These are phyloP conservation scores for Enteromius fasciolatus DNA, from an alignment of 2,797 vertebrate genomes.

Conservation along the genomic window DNA sequence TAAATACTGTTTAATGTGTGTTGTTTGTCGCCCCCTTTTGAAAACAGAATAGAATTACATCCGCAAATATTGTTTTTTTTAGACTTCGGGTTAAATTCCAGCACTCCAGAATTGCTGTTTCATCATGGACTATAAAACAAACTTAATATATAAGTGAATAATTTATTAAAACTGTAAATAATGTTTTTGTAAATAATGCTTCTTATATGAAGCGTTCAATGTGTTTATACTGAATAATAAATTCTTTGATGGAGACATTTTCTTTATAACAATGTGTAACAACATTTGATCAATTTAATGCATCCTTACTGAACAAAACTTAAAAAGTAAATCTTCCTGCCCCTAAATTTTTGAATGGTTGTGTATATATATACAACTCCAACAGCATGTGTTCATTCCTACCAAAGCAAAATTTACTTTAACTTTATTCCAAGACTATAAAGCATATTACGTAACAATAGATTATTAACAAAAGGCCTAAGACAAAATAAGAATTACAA, in stretches of 20 bases:
- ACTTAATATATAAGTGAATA: not conserved
- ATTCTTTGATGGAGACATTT: not conserved
- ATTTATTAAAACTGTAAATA: not conserved
- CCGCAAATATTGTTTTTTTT: not conserved
- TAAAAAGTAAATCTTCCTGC: too few relatives aligned
- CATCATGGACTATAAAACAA: not conserved
- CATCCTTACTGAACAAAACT: not conserved
- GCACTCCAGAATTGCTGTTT: not conserved
- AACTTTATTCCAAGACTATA: not conserved
- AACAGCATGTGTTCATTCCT: not conserved
- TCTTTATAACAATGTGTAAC: not conserved
- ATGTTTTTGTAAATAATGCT: not conserved
- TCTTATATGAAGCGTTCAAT: not conserved
- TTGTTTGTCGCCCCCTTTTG: slow-evolving; percentile 69
- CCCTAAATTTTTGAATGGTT: not conserved
- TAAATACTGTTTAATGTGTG: not conserved
- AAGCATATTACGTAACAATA: not conserved
- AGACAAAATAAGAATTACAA: slow-evolving; percentile 1
- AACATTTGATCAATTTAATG: not conserved
- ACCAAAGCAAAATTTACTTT: not conserved
- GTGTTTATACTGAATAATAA: not conserved
- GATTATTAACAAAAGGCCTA: not conserved
- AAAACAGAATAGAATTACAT: slow-evolving; percentile 48
- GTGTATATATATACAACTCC: not conserved
- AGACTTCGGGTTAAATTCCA: not conserved